A percentile compares a stretch with the other conserved stretches of the same genome.
These are phyloP conservation scores for Ctenochaetus hawaiiensis DNA, from an alignment of 2,797 vertebrate species.

Conservation along the genomic window DNA sequence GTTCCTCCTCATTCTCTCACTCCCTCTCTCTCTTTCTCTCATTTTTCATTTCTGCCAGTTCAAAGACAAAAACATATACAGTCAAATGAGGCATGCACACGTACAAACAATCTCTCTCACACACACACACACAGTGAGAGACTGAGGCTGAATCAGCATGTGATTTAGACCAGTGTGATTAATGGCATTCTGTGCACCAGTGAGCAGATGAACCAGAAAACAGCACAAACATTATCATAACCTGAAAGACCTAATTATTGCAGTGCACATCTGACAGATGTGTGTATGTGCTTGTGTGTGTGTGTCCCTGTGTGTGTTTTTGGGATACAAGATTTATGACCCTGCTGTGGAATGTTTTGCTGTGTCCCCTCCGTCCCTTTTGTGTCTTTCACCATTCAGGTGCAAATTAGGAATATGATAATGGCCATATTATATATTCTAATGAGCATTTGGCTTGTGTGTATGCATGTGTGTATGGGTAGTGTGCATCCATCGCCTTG, in stretches of 20 bases:
- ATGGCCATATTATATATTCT: slow-evolving; percentile 68
- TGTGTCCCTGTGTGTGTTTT: slow-evolving; percentile 27
- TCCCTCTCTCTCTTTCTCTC: slow-evolving; percentile 2
- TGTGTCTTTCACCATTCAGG: slow-evolving; percentile 64
- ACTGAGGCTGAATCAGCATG: slow-evolving; percentile 62
- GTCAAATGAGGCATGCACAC: slow-evolving; percentile 52
- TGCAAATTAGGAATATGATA: slow-evolving; percentile 76
- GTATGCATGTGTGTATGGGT: slow-evolving; percentile 18
- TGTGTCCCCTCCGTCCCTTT: slow-evolving; percentile 53
- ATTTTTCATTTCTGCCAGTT: slow-evolving; percentile 22
- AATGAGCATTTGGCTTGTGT: slow-evolving; percentile 50
- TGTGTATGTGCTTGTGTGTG: slow-evolving; percentile 22
- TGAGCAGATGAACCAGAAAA: slow-evolving; percentile 78
- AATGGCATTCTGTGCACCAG: slow-evolving; percentile 72
- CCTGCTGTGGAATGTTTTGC: slow-evolving; percentile 58
- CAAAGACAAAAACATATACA: slow-evolving; percentile 34
- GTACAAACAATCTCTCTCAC: slow-evolving; percentile 1
- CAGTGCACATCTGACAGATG: slow-evolving; percentile 66
- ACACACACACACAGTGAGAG: slow-evolving; percentile 5
- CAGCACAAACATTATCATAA: slow-evolving; percentile 83
- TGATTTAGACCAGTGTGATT: slow-evolving; percentile 77
- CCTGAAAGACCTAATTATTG: slow-evolving; percentile 82
- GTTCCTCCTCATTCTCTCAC: background rate
- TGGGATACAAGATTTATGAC: slow-evolving; percentile 76
- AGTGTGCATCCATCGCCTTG: slow-evolving; percentile 15